Evolutionary conservation across 2,888 invertebrate genomes (phyloP).

Genomic region (Ashinkailepas kermadecensis): DNA sequence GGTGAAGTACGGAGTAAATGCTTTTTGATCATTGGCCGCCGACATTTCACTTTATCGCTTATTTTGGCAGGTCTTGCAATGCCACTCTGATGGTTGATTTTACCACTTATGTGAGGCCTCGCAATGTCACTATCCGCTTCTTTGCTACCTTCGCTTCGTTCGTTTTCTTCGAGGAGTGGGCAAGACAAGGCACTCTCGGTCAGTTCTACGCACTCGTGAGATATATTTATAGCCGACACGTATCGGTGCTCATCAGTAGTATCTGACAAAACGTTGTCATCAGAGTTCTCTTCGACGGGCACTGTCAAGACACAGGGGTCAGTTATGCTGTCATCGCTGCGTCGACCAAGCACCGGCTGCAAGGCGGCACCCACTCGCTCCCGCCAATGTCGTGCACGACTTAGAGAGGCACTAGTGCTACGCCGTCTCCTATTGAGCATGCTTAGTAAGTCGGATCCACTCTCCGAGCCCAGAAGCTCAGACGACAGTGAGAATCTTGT

Average conservation of each 20-base stretch:
- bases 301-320: rapidly evolving
- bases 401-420: neutral
- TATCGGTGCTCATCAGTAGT: neutral
- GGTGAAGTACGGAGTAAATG: too few species aligned
- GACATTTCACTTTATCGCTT: too few species aligned
- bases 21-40: too few species aligned
- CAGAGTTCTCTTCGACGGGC: neutral
- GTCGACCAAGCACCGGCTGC: neutral
- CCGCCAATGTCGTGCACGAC: neutral
- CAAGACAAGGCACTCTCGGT: neutral
- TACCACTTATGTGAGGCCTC: too few species aligned
- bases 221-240: neutral
- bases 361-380: neutral
- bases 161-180: too few species aligned
- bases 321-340: neutral
- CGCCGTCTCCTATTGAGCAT: constrained; percentile 90
- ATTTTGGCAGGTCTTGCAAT: too few species aligned
- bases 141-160: too few species aligned
- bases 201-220: neutral
- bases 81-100: too few species aligned
- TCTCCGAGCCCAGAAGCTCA: constrained; percentile 80
- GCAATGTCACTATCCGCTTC: too few species aligned
- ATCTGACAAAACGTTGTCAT: neutral
- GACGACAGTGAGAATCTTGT: constrained; percentile 58
- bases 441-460: constrained; percentile 70